phyloP scores from a whole-genome alignment of 2,888 invertebrate species.

The Drosophila meridionalis region DNA sequence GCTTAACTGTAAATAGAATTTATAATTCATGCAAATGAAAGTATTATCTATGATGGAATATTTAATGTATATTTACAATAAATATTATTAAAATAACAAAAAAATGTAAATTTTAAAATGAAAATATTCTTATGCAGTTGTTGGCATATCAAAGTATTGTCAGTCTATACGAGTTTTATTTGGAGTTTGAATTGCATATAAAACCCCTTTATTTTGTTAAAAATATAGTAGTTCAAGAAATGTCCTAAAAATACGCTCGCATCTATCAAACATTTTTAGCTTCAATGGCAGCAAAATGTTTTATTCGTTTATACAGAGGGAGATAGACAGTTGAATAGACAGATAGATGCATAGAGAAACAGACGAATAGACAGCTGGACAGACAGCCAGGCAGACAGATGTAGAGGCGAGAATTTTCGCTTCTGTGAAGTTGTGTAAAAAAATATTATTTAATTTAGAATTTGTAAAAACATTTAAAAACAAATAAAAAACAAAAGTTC shows the following conservation, averaged over 20 bases:
- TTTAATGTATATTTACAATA: neutral
- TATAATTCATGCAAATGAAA: neutral
- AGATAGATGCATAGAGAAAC: too few relatives aligned
- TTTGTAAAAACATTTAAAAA: neutral
- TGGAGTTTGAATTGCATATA: too few relatives aligned
- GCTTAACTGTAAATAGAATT: neutral
- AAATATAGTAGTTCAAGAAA: too few relatives aligned
- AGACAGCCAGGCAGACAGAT: neutral
- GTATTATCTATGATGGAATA: neutral
- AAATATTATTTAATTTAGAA: neutral
- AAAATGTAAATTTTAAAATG: neutral
- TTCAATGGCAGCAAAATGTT: constrained; percentile 1
- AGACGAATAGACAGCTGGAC: neutral
- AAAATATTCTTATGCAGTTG: too few relatives aligned
- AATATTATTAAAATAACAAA: neutral
- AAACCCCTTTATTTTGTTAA: too few relatives aligned
- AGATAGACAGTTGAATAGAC: neutral
- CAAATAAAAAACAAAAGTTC: neutral
- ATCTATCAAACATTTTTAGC: neutral
- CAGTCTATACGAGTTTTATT: too few relatives aligned
- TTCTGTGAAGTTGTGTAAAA: neutral
- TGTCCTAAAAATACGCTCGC: neutral
- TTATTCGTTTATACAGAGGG: neutral
- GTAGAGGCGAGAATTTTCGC: neutral
- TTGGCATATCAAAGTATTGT: too few relatives aligned